Percentiles rank a stretch among this genome's conserved stretches.
Conservation (phyloP, 2,888 invertebrate species). For the Erynnis tages region DNA sequence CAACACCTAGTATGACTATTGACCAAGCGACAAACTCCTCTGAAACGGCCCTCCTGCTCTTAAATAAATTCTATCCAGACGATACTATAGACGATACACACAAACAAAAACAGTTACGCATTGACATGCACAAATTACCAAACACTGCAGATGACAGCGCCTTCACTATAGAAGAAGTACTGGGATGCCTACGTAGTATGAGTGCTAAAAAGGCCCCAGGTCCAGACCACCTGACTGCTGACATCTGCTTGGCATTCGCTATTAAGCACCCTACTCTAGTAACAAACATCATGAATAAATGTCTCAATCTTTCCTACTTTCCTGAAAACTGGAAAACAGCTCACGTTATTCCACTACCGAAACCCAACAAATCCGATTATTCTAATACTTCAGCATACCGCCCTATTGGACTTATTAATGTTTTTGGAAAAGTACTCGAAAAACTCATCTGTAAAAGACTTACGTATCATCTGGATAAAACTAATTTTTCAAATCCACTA, state of each 20-base stretch:
- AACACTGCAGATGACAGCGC: conserved; percentile 20
- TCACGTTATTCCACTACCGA: background rate
- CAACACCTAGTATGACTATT: conserved; percentile 11
- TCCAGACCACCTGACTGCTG: conserved; percentile 31
- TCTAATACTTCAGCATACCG: conserved; percentile 27
- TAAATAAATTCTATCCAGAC: too few relatives aligned
- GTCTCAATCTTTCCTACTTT: background rate
- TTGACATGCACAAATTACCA: too few relatives aligned
- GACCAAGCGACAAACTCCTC: too few relatives aligned
- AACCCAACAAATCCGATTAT: conserved; percentile 2
- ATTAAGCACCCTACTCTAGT: background rate
- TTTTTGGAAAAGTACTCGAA: conserved; percentile 36
- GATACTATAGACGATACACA: background rate
- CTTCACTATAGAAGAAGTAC: background rate
- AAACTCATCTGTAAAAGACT: conserved; percentile 6
- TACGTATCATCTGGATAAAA: background rate
- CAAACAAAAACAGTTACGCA: background rate
- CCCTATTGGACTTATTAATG: conserved; percentile 27
- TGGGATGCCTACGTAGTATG: background rate
- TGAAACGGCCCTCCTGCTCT: too few relatives aligned
- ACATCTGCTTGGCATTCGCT: background rate
- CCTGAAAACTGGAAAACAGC: background rate
- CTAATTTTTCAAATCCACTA: background rate
- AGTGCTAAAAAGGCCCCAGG: conserved; percentile 30
- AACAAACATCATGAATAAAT: background rate